phyloP scores from a whole-genome alignment of 2,113 vertebrate genomes.

The Prionailurus bengalensis region DNA sequence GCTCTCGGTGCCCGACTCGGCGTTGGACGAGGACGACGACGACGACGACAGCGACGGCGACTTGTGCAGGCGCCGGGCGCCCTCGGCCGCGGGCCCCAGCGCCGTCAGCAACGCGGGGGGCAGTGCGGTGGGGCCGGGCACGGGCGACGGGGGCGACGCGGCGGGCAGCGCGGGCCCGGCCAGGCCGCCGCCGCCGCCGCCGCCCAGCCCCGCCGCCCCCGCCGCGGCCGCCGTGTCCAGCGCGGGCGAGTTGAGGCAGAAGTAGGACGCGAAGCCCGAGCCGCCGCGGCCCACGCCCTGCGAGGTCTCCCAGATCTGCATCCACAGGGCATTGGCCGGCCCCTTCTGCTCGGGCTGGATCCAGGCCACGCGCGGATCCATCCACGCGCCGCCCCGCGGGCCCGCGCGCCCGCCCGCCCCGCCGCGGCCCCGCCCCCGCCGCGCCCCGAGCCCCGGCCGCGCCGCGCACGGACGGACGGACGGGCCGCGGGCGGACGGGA shows the following conservation, averaged over 20 bases:
- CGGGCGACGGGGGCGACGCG: constrained; percentile 77
- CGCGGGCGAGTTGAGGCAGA: constrained; percentile 91
- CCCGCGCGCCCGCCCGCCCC: constrained; percentile 80
- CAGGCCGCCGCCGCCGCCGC: constrained; percentile 77
- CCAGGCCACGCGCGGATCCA: constrained; percentile 99
- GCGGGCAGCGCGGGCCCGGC: constrained; percentile 78
- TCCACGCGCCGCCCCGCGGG: constrained; percentile 89
- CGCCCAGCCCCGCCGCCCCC: constrained; percentile 82
- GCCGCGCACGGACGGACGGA: constrained; percentile 63
- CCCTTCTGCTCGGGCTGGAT: constrained; percentile 99
- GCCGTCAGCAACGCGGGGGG: constrained; percentile 68
- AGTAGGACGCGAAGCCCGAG: constrained; percentile 90
- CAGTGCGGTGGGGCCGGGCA: constrained; percentile 63
- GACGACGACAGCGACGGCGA: constrained; percentile 89
- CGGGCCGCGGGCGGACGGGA: neutral
- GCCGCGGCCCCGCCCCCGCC: constrained; percentile 79
- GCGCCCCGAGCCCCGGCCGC: constrained; percentile 81
- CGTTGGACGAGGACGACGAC: constrained; percentile 91
- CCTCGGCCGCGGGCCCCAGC: constrained; percentile 74
- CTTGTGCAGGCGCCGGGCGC: constrained; percentile 90
- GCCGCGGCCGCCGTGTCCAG: constrained; percentile 85
- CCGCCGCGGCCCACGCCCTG: constrained; percentile 92
- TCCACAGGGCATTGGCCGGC: constrained; percentile 98
- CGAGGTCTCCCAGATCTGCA: constrained; percentile 99
- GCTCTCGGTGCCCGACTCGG: constrained; percentile 90